These are phyloP conservation scores for Hirtodrosophila trivittata DNA, from an alignment of 2,888 invertebrate species.

Conservation along the genomic window DNA sequence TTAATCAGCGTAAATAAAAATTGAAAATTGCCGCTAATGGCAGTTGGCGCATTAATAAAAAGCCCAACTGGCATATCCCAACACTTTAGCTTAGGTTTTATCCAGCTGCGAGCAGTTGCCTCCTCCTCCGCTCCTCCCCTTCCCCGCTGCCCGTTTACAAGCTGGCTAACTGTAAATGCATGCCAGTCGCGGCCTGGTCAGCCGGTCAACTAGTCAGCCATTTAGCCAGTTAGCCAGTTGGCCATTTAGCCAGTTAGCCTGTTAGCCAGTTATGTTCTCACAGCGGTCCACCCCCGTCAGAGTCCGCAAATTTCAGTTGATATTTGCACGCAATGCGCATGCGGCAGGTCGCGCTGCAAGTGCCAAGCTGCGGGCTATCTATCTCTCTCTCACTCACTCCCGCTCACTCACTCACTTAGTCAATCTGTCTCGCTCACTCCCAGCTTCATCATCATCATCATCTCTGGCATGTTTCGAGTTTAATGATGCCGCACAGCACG, in stretches of 20 bases:
- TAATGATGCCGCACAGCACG: slow-evolving; percentile 71
- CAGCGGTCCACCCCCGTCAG: slow-evolving; percentile 70
- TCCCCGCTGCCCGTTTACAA: background rate
- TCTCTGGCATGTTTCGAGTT: slow-evolving; percentile 49
- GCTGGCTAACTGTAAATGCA: slow-evolving; percentile 66
- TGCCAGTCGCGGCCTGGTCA: slow-evolving; percentile 47
- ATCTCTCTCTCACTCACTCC: too few relatives aligned
- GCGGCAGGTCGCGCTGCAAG: slow-evolving; percentile 31
- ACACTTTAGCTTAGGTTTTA: slow-evolving; percentile 61
- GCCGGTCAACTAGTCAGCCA: slow-evolving; percentile 7
- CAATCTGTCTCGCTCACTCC: slow-evolving; percentile 3
- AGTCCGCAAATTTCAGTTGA: slow-evolving; percentile 52
- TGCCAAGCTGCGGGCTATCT: slow-evolving; percentile 18
- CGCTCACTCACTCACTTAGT: too few relatives aligned
- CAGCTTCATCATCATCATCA: slow-evolving; percentile 29
- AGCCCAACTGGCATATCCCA: slow-evolving; percentile 52
- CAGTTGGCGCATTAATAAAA: slow-evolving; percentile 61
- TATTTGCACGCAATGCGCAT: slow-evolving; percentile 72
- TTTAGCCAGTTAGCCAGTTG: slow-evolving; percentile 21
- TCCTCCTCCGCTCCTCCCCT: background rate
- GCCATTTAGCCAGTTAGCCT: slow-evolving; percentile 20
- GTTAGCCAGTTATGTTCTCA: slow-evolving; percentile 58
- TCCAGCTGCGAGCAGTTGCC: slow-evolving; percentile 35
- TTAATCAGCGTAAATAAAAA: slow-evolving; percentile 78
- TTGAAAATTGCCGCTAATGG: slow-evolving; percentile 76